phyloP scores from a whole-genome alignment of 1,140 invertebrate genomes.

The Conus betulinus region DNA sequence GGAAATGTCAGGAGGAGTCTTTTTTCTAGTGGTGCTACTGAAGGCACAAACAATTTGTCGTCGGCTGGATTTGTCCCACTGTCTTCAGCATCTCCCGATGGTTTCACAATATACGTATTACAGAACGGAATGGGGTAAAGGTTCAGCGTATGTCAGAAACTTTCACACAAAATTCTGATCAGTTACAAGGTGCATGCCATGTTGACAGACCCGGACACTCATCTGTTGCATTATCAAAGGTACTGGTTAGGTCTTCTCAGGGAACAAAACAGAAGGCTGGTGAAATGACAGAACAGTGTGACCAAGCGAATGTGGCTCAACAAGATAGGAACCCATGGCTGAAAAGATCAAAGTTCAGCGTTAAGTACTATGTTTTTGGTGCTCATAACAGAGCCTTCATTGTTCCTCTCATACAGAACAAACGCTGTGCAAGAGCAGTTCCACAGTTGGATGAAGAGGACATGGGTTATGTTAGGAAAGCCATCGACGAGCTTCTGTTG shows the following conservation, averaged over 20 bases:
- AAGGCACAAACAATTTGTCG: neutral
- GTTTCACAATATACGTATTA: neutral
- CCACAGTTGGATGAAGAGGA: slow-evolving; percentile 22
- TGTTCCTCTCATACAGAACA: slow-evolving; percentile 8
- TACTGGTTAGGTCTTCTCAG: neutral
- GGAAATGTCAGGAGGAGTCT: neutral
- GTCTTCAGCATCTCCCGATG: neutral
- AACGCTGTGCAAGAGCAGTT: neutral
- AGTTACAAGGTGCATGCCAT: neutral
- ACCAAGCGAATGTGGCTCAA: neutral
- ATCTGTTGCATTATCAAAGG: neutral
- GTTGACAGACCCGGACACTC: neutral
- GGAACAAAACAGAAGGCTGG: neutral
- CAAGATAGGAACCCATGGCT: neutral
- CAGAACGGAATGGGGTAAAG: neutral
- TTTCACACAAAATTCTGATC: neutral
- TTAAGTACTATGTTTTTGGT: slow-evolving; percentile 28
- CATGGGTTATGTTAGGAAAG: neutral
- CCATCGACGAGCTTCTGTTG: neutral
- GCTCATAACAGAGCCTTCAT: slow-evolving; percentile 7
- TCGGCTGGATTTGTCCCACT: neutral
- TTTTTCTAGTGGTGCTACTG: too few species aligned
- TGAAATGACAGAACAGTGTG: neutral
- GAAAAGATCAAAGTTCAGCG: slow-evolving; percentile 10
- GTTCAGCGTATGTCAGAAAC: neutral